Evolutionary conservation across 1,140 invertebrate genomes (phyloP), one percentile per base, ranked within the genome.

Genomic region (Callitettix versicolor): DNA sequence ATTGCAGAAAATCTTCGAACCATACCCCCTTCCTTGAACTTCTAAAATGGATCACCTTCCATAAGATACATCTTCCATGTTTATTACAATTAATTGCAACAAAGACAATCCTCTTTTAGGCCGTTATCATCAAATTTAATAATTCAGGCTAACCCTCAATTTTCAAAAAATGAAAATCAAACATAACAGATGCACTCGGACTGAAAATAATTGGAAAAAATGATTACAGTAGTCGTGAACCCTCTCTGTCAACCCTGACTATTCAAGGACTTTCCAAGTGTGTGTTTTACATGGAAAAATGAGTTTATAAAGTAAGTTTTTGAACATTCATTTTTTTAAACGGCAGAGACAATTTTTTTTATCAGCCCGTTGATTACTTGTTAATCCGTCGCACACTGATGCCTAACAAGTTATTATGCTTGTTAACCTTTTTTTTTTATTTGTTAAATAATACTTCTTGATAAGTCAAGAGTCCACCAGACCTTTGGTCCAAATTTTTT

Each of bases 101-200:
- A 49, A 30, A 49, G 47, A 49, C 47, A 49, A 49, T 49, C 47
- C 30, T n/a, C n/a, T 26, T 49, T 40, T 49, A 26, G 47, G 30
- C 30, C 24, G 30, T 26, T 49, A 12, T 18, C 43, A 46, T 26
- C 43, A 46, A 46, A 46, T 26, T 46, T 2, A 18, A 24, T 18
- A 18, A 26, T 21, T 46, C 17, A 30, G 26, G 26, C 26, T 49
- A 33, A 33, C 47, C 47, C 47, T 49, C 47, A 49, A 49, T 49
- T 49, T 49, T 26, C 24, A 48, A 48, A 15, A 22, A 9, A 4
- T 4, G 9, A 30, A 26, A 49, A 30, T 15, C 47, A 49, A 46
- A 46, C 21, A 46, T 20, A 24, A 26, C 21, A 49, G 24, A 49
- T 49, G 47, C 47, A 49, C 47, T 49, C 47, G 24, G 47, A 49